These are phyloP conservation scores for Amblyopsis rosae DNA, from an alignment of 2,113 vertebrate species.

Conservation along the genomic window DNA sequence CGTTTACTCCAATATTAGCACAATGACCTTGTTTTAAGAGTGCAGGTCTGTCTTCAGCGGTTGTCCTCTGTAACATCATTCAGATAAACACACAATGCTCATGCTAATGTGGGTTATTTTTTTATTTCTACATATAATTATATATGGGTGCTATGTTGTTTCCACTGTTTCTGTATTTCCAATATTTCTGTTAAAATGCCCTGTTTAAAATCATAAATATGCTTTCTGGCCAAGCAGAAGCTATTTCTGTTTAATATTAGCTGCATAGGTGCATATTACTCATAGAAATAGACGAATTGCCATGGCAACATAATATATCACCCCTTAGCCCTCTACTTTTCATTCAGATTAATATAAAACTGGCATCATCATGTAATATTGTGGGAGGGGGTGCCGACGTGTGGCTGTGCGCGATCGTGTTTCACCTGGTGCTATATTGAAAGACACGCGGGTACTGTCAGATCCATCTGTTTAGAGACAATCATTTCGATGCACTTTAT, in stretches of 20 bases:
- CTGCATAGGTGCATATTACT: slow-evolving; percentile 18
- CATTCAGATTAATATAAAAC: slow-evolving; percentile 66
- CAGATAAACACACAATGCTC: too few relatives aligned
- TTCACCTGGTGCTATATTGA: slow-evolving; percentile 50
- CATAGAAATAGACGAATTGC: slow-evolving; percentile 65
- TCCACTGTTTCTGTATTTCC: slow-evolving; percentile 14
- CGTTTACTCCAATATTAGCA: slow-evolving; percentile 77
- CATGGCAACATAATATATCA: slow-evolving; percentile 72
- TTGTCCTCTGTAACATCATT: too few relatives aligned
- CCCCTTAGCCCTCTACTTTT: slow-evolving; percentile 62
- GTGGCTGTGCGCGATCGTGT: slow-evolving; percentile 36
- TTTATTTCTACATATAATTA: too few relatives aligned
- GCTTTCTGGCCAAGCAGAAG: slow-evolving; percentile 36
- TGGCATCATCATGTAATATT: slow-evolving; percentile 48
- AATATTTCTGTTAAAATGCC: slow-evolving; percentile 27
- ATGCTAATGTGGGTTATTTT: too few relatives aligned
- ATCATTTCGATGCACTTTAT: neutral
- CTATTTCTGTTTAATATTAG: slow-evolving; percentile 17
- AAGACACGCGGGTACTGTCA: slow-evolving; percentile 18
- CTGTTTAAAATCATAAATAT: too few relatives aligned
- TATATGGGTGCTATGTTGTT: slow-evolving; percentile 10
- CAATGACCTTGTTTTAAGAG: slow-evolving; percentile 72
- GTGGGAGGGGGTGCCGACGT: slow-evolving; percentile 16
- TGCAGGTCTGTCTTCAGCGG: slow-evolving; percentile 28
- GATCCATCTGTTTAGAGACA: slow-evolving; percentile 9